These are phyloP conservation scores for Enteromius unitaeniatus DNA, from an alignment of 2,797 vertebrate genomes.

Conservation along the genomic window DNA sequence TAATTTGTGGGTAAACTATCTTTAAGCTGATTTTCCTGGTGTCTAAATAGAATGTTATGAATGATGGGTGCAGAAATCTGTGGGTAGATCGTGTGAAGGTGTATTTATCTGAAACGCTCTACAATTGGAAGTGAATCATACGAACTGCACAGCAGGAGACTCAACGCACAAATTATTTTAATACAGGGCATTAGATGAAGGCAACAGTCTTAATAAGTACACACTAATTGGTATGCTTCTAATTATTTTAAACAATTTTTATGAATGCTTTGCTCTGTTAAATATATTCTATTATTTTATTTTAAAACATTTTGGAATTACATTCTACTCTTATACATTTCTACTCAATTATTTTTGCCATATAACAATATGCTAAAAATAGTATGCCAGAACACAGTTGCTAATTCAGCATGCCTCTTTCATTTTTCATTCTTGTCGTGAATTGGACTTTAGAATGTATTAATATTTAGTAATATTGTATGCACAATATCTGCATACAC, in stretches of 20 bases:
- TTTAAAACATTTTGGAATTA: not conserved
- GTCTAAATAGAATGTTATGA: not conserved
- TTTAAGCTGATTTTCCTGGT: not conserved
- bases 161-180: not conserved
- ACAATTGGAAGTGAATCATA: not conserved
- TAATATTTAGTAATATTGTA: not conserved
- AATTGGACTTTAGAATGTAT: not conserved
- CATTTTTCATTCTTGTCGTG: not conserved
- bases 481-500: not conserved
- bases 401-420: not conserved
- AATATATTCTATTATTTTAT: not conserved
- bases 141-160: not conserved
- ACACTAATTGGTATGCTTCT: not conserved
- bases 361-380: not conserved
- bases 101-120: constrained; percentile 6
- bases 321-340: not conserved
- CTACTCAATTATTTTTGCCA: not conserved
- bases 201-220: not conserved
- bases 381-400: not conserved
- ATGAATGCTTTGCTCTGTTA: not conserved
- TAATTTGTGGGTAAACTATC: not conserved
- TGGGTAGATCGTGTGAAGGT: not conserved
- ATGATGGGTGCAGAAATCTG: not conserved
- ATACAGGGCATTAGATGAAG: not conserved
- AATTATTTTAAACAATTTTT: not conserved